Conservation (phyloP, 2,797 vertebrate species). For the Scolopax rusticola region DNA sequence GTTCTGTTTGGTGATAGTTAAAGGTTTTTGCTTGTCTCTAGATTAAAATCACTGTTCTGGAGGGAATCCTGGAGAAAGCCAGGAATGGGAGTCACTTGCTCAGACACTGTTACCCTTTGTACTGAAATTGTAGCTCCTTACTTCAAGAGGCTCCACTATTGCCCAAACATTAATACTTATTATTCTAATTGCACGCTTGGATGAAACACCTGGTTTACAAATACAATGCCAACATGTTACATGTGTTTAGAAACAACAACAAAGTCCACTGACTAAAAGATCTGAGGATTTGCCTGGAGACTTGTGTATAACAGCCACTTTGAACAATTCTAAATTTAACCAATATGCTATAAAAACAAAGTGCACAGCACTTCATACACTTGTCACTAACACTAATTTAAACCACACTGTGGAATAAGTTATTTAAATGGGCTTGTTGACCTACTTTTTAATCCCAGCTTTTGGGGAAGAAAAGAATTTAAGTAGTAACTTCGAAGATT, state of each 20-base stretch:
- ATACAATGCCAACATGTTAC: background rate
- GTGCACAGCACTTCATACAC: conserved; percentile 32
- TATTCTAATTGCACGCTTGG: background rate
- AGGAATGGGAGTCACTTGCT: background rate
- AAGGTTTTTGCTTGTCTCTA: background rate
- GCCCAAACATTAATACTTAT: background rate
- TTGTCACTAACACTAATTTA: conserved; percentile 62
- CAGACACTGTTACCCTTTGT: background rate
- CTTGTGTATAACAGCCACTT: conserved; percentile 52
- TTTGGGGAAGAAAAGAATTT: conserved; percentile 31
- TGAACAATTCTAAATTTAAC: conserved; percentile 67
- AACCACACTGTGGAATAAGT: conserved; percentile 58
- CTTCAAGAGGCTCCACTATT: background rate
- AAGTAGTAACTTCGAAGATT: conserved; percentile 52
- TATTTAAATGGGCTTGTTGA: conserved; percentile 71
- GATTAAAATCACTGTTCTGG: conserved; percentile 22
- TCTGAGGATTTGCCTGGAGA: conserved; percentile 21
- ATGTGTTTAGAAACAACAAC: background rate
- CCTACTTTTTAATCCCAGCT: conserved; percentile 71
- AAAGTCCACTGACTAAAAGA: conserved; percentile 30
- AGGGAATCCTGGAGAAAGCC: background rate
- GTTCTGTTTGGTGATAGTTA: background rate
- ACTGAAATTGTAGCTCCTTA: background rate
- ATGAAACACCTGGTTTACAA: conserved; percentile 26
- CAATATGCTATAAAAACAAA: conserved; percentile 45